A percentile compares a stretch with the other conserved stretches of the same genome.
These are phyloP conservation scores for Meiosimyza decipiens DNA, from an alignment of 2,888 invertebrate species.

Conservation along the genomic window DNA sequence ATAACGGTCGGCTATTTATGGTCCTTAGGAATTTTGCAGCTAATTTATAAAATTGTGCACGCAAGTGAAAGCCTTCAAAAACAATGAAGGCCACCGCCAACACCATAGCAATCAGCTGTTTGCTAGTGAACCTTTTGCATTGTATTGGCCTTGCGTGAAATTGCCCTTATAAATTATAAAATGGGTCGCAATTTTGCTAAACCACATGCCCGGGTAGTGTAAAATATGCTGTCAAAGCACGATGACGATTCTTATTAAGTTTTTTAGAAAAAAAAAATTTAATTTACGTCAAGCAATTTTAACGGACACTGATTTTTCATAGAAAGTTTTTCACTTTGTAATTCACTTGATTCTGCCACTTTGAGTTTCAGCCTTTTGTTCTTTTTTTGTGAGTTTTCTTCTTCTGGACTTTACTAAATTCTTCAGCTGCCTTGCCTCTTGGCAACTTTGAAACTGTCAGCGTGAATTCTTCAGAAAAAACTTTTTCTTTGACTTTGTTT, in stretches of 20 bases:
- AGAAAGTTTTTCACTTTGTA: conserved; percentile 34
- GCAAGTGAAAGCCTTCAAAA: conserved; percentile 14
- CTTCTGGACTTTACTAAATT: conserved; percentile 32
- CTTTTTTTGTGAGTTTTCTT: background rate
- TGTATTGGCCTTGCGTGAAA: no score
- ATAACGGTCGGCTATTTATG: conserved; percentile 13
- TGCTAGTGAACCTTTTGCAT: background rate
- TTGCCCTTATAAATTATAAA: background rate
- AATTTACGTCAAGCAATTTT: conserved; percentile 58
- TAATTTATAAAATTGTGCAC: conserved; percentile 33
- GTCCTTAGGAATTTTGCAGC: conserved; percentile 25
- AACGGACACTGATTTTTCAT: conserved; percentile 53
- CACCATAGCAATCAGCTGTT: background rate
- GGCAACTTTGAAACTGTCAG: conserved; percentile 54
- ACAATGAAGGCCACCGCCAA: background rate
- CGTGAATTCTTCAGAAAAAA: conserved; percentile 40
- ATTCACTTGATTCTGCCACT: background rate
- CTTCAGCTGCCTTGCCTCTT: conserved; percentile 42
- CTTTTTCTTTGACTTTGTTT: conserved; percentile 37
- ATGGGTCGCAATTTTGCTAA: background rate
- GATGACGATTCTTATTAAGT: conserved; percentile 33
- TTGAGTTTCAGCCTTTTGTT: background rate
- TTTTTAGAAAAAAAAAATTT: conserved; percentile 42
- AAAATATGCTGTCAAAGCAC: background rate
- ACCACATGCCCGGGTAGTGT: conserved; percentile 20